phyloP scores from a whole-genome alignment of 2,113 vertebrate genomes.

The Chauna torquata region DNA sequence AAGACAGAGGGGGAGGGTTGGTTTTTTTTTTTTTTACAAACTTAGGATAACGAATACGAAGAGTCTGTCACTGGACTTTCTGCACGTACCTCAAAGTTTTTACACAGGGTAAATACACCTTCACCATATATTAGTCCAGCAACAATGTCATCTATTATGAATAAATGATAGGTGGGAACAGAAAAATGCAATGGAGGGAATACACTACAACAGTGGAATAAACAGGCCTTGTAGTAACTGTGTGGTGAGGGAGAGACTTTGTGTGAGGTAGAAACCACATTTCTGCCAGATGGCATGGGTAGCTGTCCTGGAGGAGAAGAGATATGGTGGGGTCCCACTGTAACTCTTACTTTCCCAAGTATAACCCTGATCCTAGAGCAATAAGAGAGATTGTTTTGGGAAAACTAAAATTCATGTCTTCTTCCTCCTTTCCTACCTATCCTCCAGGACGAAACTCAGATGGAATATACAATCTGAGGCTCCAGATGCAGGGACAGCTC shows the following conservation, averaged over 20 bases:
- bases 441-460: background rate
- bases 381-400: background rate
- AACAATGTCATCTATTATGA: background rate
- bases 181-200: background rate
- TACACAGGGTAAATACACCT: slow-evolving; percentile 6
- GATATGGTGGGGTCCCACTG: background rate
- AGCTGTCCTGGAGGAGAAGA: background rate
- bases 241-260: background rate
- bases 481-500: background rate
- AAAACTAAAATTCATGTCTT: background rate
- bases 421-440: background rate
- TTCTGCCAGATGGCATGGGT: slow-evolving; percentile 2
- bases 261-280: slow-evolving; percentile 34
- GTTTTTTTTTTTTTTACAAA: slow-evolving; percentile 32
- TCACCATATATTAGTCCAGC: background rate
- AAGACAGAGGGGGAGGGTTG: background rate
- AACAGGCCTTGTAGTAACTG: background rate
- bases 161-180: slow-evolving; percentile 8
- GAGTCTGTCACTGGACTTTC: background rate
- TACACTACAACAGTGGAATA: background rate
- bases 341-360: background rate
- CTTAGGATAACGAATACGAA: background rate
- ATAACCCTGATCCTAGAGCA: background rate
- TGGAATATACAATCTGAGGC: background rate
- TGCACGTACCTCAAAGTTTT: background rate